Percentiles rank a stretch among this genome's conserved stretches.
These are phyloP conservation scores for Neodon shergylaensis DNA, from an alignment of 2,113 vertebrate species.

Conservation along the genomic window DNA sequence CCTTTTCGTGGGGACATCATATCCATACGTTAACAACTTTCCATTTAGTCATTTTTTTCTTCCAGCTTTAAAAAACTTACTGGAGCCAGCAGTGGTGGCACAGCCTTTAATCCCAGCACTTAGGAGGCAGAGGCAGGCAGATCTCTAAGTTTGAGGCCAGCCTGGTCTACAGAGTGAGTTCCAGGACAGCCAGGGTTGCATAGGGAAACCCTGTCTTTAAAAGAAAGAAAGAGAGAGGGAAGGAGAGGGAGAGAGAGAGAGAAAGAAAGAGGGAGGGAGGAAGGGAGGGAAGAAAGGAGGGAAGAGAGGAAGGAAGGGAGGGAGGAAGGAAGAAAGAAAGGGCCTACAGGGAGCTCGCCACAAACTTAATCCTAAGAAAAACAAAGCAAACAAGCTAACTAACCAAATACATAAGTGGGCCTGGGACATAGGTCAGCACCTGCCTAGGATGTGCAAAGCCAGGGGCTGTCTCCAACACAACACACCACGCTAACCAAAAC, in stretches of 20 bases:
- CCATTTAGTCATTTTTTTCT: neutral
- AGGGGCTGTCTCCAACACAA: neutral
- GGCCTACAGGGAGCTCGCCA: neutral
- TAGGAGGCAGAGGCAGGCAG: neutral
- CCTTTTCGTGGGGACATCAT: neutral
- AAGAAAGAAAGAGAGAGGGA: no score
- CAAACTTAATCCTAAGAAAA: neutral
- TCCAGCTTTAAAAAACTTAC: neutral
- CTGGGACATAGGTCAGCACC: neutral
- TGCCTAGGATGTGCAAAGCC: neutral
- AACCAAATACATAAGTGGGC: neutral
- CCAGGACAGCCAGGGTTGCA: neutral
- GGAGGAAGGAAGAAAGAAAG: rapidly evolving
- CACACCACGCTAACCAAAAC: neutral
- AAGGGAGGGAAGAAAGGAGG: rapidly evolving
- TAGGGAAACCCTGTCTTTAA: neutral
- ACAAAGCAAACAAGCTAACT: neutral
- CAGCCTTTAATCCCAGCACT: neutral
- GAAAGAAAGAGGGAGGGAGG: rapidly evolving
- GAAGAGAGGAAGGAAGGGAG: rapidly evolving
- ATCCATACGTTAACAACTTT: neutral
- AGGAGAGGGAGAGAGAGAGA: no score
- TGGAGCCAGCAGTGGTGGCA: neutral
- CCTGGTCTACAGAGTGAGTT: neutral
- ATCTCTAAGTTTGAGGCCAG: neutral